Base-by-base conservation (phyloP, 2,113 vertebrate species). In the Sitta europaea region DNA sequence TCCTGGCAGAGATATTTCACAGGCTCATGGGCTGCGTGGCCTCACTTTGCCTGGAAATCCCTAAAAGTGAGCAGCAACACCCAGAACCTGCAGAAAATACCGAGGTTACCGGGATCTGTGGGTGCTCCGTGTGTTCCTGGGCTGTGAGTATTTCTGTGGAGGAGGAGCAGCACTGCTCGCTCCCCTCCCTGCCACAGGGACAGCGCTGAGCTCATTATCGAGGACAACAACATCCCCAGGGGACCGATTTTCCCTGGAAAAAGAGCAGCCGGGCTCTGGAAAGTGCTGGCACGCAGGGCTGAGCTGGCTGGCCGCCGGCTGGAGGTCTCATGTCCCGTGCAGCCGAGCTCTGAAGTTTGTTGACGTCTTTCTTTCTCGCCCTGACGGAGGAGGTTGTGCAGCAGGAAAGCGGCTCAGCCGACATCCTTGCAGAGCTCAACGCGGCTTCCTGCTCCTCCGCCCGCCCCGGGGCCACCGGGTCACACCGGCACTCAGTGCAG, bases 391-490 rank as follows among this genome's bases (percentile, higher is more conserved):
- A 78, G 92, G 78, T 23, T 15, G 62, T n/a, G 75, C 54, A 18
- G 93, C 89, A 95, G 89, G 91, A 94, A 96, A 42, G 86, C 50
- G 5, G 67, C 93, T 94, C 75, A 1, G 47, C 61, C 77, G 18
- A 50, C 86, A 59, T 78, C 78, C 88, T 90, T 7, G 1, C n/a
- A 4, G 10, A 47, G 72, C 73, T 63, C 0, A 48, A 6, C 35
- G 9, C 5, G 0, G 75, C 79, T 96, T 96, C 96, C 96, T 95
- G 94, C 85, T 66, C 81, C 85, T 36, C 40, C 72, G 74, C 80
- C 78, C 28, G 8, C 50, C 45, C 35, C 20, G 17, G 50, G 50
- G 68, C 72, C 15, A 31, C 77, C 2, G 9, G 90, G n/a, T 68
- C 88, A 55, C 12, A 1, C 11, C 17, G 6, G 11, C 25, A 4